Conservation (phyloP, 2,113 vertebrate genomes). For the Polyodon spathula region DNA sequence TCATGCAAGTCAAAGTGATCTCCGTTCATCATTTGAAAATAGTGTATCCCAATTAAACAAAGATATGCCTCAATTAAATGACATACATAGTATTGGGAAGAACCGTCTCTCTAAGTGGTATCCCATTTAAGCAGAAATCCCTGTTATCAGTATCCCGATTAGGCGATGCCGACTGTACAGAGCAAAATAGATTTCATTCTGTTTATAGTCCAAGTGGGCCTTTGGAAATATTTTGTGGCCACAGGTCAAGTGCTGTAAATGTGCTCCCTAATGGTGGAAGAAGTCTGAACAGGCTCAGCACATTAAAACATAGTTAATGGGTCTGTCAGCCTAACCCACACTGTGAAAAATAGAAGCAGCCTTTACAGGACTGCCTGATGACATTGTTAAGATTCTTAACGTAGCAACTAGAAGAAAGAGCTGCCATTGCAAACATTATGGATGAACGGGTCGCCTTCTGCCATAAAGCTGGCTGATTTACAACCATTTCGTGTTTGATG, state of each 20-base stretch:
- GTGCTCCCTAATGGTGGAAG: slow-evolving; percentile 1
- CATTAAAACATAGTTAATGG: slow-evolving; percentile 11
- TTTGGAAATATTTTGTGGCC: background rate
- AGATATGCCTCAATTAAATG: too few relatives aligned
- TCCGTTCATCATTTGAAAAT: too few relatives aligned
- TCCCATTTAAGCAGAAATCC: too few relatives aligned
- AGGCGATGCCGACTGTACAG: background rate
- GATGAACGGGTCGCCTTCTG: slow-evolving; percentile 66
- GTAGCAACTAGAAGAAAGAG: slow-evolving; percentile 51
- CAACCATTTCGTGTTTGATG: slow-evolving; percentile 80
- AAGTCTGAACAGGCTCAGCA: slow-evolving; percentile 2
- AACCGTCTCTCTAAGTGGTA: too few relatives aligned
- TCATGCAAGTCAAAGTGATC: too few relatives aligned
- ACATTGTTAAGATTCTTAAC: slow-evolving; percentile 67
- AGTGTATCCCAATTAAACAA: too few relatives aligned
- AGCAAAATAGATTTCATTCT: background rate
- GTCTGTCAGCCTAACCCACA: slow-evolving; percentile 13
- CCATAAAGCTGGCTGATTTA: slow-evolving; percentile 79
- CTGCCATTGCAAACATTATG: slow-evolving; percentile 54
- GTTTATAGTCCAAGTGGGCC: background rate
- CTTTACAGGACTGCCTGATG: slow-evolving; percentile 40
- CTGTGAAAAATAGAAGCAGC: slow-evolving; percentile 22
- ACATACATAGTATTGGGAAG: too few relatives aligned
- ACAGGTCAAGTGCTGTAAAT: slow-evolving; percentile 1
- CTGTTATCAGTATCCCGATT: too few relatives aligned